Evolutionary conservation across 2,888 invertebrate species (phyloP).

Genomic region (Germaria angustata): DNA sequence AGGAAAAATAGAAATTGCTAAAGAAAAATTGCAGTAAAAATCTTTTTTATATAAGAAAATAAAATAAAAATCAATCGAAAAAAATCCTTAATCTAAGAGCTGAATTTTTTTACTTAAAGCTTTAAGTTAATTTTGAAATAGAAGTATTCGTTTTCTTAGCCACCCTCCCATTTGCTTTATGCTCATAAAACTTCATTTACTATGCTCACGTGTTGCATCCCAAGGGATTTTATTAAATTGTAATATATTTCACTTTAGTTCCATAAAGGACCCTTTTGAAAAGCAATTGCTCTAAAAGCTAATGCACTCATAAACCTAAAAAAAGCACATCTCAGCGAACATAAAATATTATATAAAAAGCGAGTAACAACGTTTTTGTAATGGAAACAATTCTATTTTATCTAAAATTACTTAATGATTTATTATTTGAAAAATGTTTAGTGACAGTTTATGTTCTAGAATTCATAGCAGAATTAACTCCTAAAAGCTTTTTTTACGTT

Average conservation of each 20-base stretch:
- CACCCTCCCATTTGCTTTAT: conserved; percentile 6
- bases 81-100: background rate
- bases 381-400: conserved; percentile 37
- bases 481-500: background rate
- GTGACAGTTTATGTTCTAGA: conserved; percentile 35
- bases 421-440: conserved; percentile 44
- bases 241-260: conserved; percentile 32
- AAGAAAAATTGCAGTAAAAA: background rate
- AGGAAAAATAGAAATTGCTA: background rate
- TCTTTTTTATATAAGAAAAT: no score
- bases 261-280: conserved; percentile 23
- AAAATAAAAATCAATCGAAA: no score
- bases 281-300: conserved; percentile 29
- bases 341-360: background rate
- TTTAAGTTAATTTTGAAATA: no score
- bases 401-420: conserved; percentile 61
- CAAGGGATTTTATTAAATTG: conserved; percentile 76
- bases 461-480: background rate
- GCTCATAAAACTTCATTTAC: conserved; percentile 57
- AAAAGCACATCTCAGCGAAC: background rate
- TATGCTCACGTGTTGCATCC: conserved; percentile 77
- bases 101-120: background rate
- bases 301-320: conserved; percentile 28
- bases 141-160: no score
- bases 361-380: conserved; percentile 25